These are phyloP conservation scores for Euwallacea similis DNA, from an alignment of 1,140 invertebrate species.

Conservation along the genomic window DNA sequence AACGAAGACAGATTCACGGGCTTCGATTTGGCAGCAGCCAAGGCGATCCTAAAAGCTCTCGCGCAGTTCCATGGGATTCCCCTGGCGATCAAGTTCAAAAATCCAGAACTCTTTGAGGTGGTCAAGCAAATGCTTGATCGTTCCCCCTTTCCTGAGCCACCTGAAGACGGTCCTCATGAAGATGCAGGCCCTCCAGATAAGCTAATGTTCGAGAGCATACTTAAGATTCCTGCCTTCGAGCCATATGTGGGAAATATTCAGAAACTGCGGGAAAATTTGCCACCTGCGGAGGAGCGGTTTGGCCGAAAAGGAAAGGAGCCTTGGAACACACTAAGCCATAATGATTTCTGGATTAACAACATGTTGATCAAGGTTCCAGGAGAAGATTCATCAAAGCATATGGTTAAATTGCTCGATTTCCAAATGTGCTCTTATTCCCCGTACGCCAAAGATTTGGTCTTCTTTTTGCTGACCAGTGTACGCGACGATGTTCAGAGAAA, in stretches of 20 bases:
- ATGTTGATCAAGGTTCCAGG: constrained; percentile 52
- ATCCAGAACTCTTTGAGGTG: constrained; percentile 55
- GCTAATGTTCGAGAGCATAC: not conserved
- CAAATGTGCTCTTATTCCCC: constrained; percentile 61
- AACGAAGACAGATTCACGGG: constrained; percentile 55
- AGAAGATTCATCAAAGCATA: constrained; percentile 42
- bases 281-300: not conserved
- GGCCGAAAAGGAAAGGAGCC: constrained; percentile 42
- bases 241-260: not conserved
- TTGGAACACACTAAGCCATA: constrained; percentile 60
- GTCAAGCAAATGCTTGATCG: constrained; percentile 49
- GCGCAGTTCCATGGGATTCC: constrained; percentile 62
- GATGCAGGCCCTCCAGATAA: not conserved
- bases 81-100: constrained; percentile 58
- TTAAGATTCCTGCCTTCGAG: not conserved
- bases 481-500: constrained; percentile 50
- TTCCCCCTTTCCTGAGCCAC: too few relatives aligned
- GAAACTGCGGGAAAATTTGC: not conserved
- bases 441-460: constrained; percentile 60
- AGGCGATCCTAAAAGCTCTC: constrained; percentile 55
- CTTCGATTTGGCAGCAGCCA: constrained; percentile 57
- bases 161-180: too few relatives aligned
- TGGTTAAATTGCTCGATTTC: constrained; percentile 65
- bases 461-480: constrained; percentile 61
- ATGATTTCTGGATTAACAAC: constrained; percentile 68